phyloP scores from a whole-genome alignment of 2,888 invertebrate genomes.

The Folsomia manolachei region DNA sequence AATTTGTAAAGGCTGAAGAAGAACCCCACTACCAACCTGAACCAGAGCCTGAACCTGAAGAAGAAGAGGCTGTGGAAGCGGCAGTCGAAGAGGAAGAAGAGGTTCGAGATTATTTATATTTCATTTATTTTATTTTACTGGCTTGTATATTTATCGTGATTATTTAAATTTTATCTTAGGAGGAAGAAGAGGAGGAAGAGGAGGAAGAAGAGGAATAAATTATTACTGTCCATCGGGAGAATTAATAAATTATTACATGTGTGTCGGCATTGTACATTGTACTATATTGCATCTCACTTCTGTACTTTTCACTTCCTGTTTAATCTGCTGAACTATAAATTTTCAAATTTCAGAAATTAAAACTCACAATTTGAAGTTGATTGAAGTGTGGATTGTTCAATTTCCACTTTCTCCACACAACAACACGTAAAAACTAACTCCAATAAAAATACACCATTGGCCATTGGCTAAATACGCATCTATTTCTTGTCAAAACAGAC shows the following conservation, averaged over 20 bases:
- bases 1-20: constrained; percentile 21
- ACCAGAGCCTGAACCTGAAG: constrained; percentile 28
- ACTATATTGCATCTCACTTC: not conserved
- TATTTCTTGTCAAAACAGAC: too few relatives aligned
- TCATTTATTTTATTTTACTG: not conserved
- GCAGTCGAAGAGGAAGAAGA: constrained; percentile 22
- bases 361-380: not conserved
- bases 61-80: constrained; percentile 26
- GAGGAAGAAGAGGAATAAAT: constrained; percentile 22
- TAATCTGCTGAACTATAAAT: not conserved
- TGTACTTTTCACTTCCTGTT: not conserved
- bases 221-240: constrained; percentile 35
- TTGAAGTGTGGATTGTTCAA: not conserved
- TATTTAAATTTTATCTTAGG: constrained; percentile 13
- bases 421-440: not conserved
- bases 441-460: too few relatives aligned
- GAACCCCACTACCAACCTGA: constrained; percentile 26
- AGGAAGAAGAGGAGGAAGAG: constrained; percentile 36
- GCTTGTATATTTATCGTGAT: not conserved
- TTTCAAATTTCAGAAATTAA: not conserved
- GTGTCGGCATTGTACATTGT: not conserved
- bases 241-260: not conserved
- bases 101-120: not conserved
- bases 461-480: too few relatives aligned
- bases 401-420: not conserved